These are phyloP conservation scores for Tokudaia tokunoshimensis DNA, from an alignment of 2,797 vertebrate species.

Conservation along the genomic window DNA sequence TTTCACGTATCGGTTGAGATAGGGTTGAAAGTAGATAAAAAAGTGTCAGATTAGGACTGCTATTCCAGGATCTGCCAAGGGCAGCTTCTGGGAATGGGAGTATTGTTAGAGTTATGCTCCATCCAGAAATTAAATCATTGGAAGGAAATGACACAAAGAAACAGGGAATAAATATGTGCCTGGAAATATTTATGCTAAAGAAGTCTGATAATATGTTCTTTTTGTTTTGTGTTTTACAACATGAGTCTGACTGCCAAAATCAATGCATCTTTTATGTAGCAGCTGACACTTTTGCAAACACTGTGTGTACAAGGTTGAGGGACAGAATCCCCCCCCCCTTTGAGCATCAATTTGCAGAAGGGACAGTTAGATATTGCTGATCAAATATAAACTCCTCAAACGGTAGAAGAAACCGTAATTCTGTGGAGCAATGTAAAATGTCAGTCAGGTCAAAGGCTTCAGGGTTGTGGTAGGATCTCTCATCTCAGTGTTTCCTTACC, in stretches of 20 bases:
- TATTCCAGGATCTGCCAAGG: not conserved
- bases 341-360: constrained; percentile 1
- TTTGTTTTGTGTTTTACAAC: not conserved
- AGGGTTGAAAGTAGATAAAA: not conserved
- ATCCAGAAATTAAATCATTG: constrained; percentile 39
- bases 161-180: not conserved
- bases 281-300: constrained; percentile 41
- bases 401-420: constrained; percentile 18
- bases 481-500: not conserved
- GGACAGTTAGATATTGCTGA: constrained; percentile 46
- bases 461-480: not conserved
- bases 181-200: not conserved
- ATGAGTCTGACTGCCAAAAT: constrained; percentile 12
- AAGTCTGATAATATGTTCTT: not conserved
- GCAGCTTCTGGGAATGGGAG: not conserved
- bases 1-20: not conserved
- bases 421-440: not conserved
- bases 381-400: constrained; percentile 40
- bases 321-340: not conserved
- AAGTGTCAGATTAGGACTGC: not conserved
- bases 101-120: not conserved
- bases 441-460: not conserved
- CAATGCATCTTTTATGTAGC: not conserved
- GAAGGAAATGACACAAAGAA: not conserved
- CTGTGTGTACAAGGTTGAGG: not conserved